A percentile compares a stretch with the other conserved stretches of the same genome.
Conservation (phyloP, 2,888 invertebrate genomes). For the Nemotelus nigrinus region DNA sequence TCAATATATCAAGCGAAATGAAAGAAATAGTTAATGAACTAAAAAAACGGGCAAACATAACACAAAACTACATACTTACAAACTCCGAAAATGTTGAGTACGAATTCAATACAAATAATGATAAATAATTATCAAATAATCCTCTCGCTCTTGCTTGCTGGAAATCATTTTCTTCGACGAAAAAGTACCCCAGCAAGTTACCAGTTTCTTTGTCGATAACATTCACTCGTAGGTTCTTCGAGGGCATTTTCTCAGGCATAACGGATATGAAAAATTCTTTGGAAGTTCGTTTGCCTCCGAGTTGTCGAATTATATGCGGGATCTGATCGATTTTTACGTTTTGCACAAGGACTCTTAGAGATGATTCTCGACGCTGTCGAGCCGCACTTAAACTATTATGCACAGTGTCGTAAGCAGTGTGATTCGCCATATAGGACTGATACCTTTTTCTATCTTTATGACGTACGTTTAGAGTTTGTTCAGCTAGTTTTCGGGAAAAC, state of each 20-base stretch:
- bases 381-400: not conserved
- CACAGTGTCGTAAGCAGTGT: not conserved
- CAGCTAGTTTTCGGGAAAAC: not conserved
- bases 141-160: not conserved
- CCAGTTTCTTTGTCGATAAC: conserved; percentile 25
- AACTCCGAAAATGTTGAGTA: not conserved
- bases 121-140: conserved; percentile 29
- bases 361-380: not conserved
- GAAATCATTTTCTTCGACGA: conserved; percentile 22
- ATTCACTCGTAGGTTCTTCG: conserved; percentile 4
- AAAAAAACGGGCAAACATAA: not conserved
- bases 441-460: not conserved
- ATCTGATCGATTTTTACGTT: conserved; percentile 1
- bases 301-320: conserved; percentile 20
- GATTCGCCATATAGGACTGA: not conserved
- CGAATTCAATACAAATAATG: conserved; percentile 25
- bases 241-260: not conserved
- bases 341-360: not conserved
- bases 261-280: conserved; percentile 24
- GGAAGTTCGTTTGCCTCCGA: conserved; percentile 1
- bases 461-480: not conserved
- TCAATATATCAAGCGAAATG: not conserved
- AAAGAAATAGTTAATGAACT: not conserved
- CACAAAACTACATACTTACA: not conserved
- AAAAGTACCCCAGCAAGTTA: conserved; percentile 32